phyloP scores from a whole-genome alignment of 2,797 vertebrate genomes.

The Pogoniulus pusillus region DNA sequence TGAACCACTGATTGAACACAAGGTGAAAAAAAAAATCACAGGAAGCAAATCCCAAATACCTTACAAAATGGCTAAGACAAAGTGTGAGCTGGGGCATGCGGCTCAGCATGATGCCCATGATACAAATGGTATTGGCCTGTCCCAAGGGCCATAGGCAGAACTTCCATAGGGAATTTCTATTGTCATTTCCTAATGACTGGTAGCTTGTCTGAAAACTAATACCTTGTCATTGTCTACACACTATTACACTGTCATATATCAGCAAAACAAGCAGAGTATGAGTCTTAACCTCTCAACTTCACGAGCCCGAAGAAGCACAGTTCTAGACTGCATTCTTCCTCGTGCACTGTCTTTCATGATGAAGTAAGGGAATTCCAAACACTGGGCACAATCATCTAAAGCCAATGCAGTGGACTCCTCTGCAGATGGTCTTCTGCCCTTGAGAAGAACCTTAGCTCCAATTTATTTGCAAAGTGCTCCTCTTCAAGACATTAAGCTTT shows the following conservation, averaged over 20 bases:
- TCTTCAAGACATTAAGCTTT: background rate
- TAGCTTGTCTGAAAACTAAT: too few species aligned
- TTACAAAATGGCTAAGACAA: background rate
- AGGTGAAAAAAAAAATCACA: background rate
- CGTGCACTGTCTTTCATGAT: background rate
- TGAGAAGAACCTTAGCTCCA: background rate
- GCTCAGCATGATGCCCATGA: background rate
- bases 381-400: background rate
- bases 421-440: background rate
- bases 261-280: background rate
- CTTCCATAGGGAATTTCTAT: background rate
- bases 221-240: background rate
- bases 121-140: background rate
- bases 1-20: background rate
- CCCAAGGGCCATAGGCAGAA: background rate
- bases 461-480: background rate
- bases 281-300: background rate
- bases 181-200: background rate
- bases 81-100: background rate
- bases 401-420: background rate
- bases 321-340: background rate
- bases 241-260: background rate
- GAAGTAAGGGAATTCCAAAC: background rate
- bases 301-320: background rate
- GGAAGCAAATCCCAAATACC: background rate